Conservation (phyloP, 2,888 invertebrate species). For the Diachrysia chrysitis region DNA sequence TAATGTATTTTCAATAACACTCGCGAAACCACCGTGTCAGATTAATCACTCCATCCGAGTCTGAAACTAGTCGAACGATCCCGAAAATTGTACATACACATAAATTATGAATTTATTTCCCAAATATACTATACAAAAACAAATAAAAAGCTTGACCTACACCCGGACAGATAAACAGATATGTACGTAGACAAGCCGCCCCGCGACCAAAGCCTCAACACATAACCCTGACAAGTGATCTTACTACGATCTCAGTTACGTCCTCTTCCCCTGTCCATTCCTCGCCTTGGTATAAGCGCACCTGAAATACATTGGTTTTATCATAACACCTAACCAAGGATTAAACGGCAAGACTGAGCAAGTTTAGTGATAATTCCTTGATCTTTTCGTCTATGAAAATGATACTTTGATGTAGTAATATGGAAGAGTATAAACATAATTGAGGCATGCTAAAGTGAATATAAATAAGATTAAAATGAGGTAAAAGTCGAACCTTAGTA, state of each 20-base stretch:
- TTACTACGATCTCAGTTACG: constrained; percentile 79
- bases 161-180: background rate
- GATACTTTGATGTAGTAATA: no score
- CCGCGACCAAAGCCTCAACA: constrained; percentile 49
- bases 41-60: no score
- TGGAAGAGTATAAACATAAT: no score
- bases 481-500: background rate
- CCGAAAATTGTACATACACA: no score
- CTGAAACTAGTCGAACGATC: no score
- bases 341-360: no score
- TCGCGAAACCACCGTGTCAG: no score
- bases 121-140: no score
- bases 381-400: no score
- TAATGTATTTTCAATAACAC: no score
- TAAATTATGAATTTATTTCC: no score
- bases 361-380: no score
- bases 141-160: background rate
- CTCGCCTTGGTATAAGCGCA: constrained; percentile 84
- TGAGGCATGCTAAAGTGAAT: background rate
- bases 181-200: background rate
- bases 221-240: constrained; percentile 54
- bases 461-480: background rate
- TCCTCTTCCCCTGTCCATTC: constrained; percentile 82
- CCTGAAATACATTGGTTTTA: constrained; percentile 68
- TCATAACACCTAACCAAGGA: background rate